Base-by-base conservation (phyloP, 92 coral and sea anemone species). In the Pocillopora meandrina region DNA sequence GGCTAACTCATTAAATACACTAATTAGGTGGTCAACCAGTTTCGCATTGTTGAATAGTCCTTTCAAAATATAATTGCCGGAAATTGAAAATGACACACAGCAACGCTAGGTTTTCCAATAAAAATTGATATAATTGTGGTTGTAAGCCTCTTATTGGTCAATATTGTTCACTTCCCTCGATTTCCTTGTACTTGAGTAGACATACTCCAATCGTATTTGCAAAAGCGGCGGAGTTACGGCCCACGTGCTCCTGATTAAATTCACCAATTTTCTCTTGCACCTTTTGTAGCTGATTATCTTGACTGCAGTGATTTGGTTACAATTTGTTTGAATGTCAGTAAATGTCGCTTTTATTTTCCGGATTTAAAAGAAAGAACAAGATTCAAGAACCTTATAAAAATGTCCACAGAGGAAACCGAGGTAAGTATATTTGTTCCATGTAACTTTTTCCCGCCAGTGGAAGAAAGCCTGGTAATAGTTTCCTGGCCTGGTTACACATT, bases 321-420 rank as follows among this genome's bases (percentile, higher is more conserved):
- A 57, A 60, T 88, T 65, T 76, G 69, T 56, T 64, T 31, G 73
- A 88, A 88, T 71, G 71, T 42, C 56, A 76, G 78, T 61, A 88
- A 88, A 73, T 60, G 80, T 20, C 18, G 88, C 35, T 77, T 61
- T 68, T 82, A 52, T 59, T 88, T 88, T 26, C 85, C 84, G 31
- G 77, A 61, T 35, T 26, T 26, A 26, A 26, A 26, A 26, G 26
- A 26, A 26, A 26, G 26, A 26, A 26, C 26, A 26, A 26, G 26
- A 26, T 26, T 0, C 26, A 26, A 26, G 26, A 26, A 26, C 26
- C 26, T 0, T 26, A 23, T 26, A 20, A 73, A 73, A 35, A 61
- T 61, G 4, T 59, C 47, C 23, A 73, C 77, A 17, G 77, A 52
- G 77, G 77, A 73, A 73, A 73, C 47, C 59, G 26, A 73, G 62